Evolutionary conservation across 2,888 invertebrate genomes (phyloP), one percentile per base, ranked within the genome.

Genomic region (Troides helena): DNA sequence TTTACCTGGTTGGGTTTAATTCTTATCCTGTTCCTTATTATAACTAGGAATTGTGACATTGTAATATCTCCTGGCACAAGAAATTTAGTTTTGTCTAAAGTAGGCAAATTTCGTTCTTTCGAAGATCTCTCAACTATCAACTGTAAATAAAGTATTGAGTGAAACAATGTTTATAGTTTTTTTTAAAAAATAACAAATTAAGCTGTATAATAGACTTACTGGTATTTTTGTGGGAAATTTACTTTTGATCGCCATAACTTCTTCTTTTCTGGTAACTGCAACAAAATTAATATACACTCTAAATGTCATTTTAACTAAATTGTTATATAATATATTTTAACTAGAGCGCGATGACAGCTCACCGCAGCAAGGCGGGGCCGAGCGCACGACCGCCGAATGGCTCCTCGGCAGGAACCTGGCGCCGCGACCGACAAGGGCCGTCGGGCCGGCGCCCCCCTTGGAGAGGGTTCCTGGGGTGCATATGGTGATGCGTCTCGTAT

Each of bases 11-110:
- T 93, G 30, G 93, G 90, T 76, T 89, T 87, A 60, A 93, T 87
- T 79, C 83, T 89, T 79, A 93, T 91, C 76, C 91, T 87, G 82
- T 90, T 93, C 72, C 93, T 82, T 73, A 98, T 96, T 72, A 98
- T 96, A 72, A 96, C 95, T 77, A 97, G 93, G 81, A 98, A 96
- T 87, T 98, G 97, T 64, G 97, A 97, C 95, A 98, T 96, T 0
- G 97, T 96, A 62, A 97, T 95, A 84, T 97, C 97, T 93, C 97
- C 96, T 2, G 98, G 98, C 18, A 98, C 97, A 79, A 98, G 89
- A 88, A 97, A 98, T 86, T 98, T 98, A 0, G 95, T 95, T 90
- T 97, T 98, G 83, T 97, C 97, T 84, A 98, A 83, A 18, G 94
- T 85, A 14, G 97, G 97, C 72, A 98, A 90, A 74, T 93, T 94